Conservation (phyloP, 53 echinoderm and acorn worm genomes). For the Luidia sarsii region DNA sequence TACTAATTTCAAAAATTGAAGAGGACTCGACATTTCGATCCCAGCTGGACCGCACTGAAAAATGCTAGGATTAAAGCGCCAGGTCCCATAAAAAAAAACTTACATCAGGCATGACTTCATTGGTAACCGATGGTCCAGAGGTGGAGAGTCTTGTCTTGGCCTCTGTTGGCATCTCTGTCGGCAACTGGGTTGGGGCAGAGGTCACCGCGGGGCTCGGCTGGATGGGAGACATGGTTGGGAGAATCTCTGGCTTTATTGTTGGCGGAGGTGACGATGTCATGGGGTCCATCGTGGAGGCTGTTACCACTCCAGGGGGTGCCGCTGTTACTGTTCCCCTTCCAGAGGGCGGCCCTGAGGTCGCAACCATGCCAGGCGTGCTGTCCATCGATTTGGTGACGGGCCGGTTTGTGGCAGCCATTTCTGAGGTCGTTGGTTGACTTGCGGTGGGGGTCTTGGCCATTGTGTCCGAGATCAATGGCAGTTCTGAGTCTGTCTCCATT, state of each 20-base stretch:
- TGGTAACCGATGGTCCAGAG: no score
- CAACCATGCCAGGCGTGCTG: no score
- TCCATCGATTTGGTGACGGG: no score
- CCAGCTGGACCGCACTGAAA: no score
- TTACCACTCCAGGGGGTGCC: background rate
- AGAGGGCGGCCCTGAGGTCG: background rate
- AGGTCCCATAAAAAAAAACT: no score
- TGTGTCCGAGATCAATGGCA: background rate
- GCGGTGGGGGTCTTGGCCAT: background rate
- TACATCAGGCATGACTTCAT: no score
- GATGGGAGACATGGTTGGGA: background rate
- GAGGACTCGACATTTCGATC: background rate
- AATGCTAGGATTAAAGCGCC: background rate
- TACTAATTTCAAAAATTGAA: background rate
- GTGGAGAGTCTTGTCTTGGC: no score
- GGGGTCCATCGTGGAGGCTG: background rate
- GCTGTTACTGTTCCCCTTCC: slow-evolving; percentile 20
- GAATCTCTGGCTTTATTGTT: background rate
- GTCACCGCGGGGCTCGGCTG: no score
- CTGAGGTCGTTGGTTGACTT: no score
- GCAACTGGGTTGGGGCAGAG: no score
- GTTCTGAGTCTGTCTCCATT: background rate
- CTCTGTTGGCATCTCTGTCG: background rate
- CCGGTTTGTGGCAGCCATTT: no score
- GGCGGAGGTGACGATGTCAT: background rate